Evolutionary conservation across 2,888 invertebrate genomes (phyloP).

Genomic region (Malthinus flaveolus): DNA sequence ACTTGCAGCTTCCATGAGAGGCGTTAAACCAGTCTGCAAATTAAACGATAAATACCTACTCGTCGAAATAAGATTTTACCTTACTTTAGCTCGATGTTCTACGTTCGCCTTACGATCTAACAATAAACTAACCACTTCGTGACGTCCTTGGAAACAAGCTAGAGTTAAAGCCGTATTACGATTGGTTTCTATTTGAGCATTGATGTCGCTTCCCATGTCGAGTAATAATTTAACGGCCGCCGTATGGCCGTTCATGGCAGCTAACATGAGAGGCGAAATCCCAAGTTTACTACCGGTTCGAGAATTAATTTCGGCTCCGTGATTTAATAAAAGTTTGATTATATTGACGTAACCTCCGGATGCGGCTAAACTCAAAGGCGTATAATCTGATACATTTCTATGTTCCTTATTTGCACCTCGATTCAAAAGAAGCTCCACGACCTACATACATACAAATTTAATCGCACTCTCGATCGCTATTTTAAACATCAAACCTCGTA

Average conservation of each 20-base stretch:
- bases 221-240: slow-evolving; percentile 92
- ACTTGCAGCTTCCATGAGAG: slow-evolving; percentile 99
- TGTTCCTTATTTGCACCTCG: slow-evolving; percentile 96
- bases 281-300: slow-evolving; percentile 95
- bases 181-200: slow-evolving; percentile 99
- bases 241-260: slow-evolving; percentile 98
- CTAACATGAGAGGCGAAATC: slow-evolving; percentile 98
- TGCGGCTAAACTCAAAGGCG: slow-evolving; percentile 97
- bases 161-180: slow-evolving; percentile 97
- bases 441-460: slow-evolving; percentile 48
- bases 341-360: slow-evolving; percentile 99
- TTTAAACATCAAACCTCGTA: slow-evolving; percentile 68
- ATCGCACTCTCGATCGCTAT: not conserved
- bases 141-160: slow-evolving; percentile 98
- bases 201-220: slow-evolving; percentile 98
- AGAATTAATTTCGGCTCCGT: slow-evolving; percentile 98
- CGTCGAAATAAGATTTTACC: not conserved
- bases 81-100: slow-evolving; percentile 94
- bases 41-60: not conserved
- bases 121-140: slow-evolving; percentile 95
- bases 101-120: slow-evolving; percentile 97
- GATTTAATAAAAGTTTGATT: slow-evolving; percentile 87
- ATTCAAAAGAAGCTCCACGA: slow-evolving; percentile 87
- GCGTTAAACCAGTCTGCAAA: slow-evolving; percentile 88
- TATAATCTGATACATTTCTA: slow-evolving; percentile 98